Evolutionary conservation across 2,797 vertebrate species (phyloP), one percentile per base, ranked within the genome.

Genomic region (Falco peregrinus): DNA sequence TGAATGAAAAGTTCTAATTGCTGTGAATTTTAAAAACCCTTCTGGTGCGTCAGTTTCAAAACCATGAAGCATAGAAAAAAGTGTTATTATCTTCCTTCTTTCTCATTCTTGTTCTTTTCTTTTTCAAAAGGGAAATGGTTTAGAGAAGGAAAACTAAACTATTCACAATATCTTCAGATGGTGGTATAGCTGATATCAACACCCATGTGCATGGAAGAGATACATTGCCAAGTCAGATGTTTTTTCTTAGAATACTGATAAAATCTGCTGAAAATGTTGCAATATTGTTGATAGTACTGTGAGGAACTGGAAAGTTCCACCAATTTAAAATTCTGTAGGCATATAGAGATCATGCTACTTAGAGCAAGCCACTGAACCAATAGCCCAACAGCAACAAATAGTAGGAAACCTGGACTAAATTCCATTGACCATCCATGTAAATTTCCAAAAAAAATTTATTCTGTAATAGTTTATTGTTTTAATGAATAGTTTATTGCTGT

Each of bases 1-100:
- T 81, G 89, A 95, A 94, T 90, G 53, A 93, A 84, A 92, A 84
- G 24, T 96, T 95, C 65, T 92, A 96, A 97, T 96, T 96, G 91
- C 76, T 84, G 35, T 88, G 85, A 78, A 88, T 96, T 96, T 92
- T 53, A 75, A 91, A 94, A 94, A 39, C 12, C 29, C 82, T 95
- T 95, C 92, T 96, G 35, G 43, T 69, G 21, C 84, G 54, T 63
- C 73, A 91, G 10, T 90, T 93, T 94, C 61, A 93, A 95, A 95
- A 43, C 41, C 56, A 82, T 51, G 59, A 91, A 89, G 26, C 29
- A 80, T 10, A 80, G 54, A 82, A 90, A 47, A 81, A 81, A 87
- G 4, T 87, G 60, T 80, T 92, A 92, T 93, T 53, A 91, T 71
- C 67, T 76, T 94, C 37, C 50, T 95, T 96, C 45, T 84, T 93